Evolutionary conservation across 2,113 vertebrate genomes (phyloP).

Genomic region (Thryonomys swinderianus): DNA sequence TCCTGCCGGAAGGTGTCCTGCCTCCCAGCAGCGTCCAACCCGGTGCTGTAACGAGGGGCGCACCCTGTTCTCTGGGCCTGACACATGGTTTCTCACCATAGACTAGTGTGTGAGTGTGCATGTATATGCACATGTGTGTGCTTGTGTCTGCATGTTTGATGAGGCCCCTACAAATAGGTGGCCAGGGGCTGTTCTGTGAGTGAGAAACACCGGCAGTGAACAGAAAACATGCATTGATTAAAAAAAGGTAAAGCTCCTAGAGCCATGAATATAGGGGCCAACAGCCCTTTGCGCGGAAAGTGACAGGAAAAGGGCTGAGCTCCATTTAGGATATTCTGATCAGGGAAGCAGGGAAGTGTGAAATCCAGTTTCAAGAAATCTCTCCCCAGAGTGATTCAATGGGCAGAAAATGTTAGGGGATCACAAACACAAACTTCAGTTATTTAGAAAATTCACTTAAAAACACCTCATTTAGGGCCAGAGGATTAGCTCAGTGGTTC

Average conservation of each 20-base stretch:
- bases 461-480: constrained; percentile 49
- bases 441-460: constrained; percentile 63
- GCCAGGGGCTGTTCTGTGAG: not conserved
- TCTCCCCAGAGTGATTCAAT: constrained; percentile 12
- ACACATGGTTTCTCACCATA: not conserved
- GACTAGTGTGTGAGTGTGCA: not conserved
- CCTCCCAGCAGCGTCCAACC: not conserved
- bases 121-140: not conserved
- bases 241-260: not conserved
- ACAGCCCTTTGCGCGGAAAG: not conserved
- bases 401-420: constrained; percentile 12
- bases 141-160: not conserved
- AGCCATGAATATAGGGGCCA: not conserved
- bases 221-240: not conserved
- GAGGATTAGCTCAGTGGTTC: no score
- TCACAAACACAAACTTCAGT: constrained; percentile 54
- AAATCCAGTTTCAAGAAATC: constrained; percentile 16
- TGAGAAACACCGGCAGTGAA: not conserved
- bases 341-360: constrained; percentile 41
- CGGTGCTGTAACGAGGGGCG: not conserved
- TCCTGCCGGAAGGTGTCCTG: not conserved
- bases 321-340: constrained; percentile 43
- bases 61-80: not conserved
- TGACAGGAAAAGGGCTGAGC: not conserved
- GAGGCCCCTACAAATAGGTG: not conserved